Base-by-base conservation (phyloP, 2,888 invertebrate species). In the Eupithecia inturbata region DNA sequence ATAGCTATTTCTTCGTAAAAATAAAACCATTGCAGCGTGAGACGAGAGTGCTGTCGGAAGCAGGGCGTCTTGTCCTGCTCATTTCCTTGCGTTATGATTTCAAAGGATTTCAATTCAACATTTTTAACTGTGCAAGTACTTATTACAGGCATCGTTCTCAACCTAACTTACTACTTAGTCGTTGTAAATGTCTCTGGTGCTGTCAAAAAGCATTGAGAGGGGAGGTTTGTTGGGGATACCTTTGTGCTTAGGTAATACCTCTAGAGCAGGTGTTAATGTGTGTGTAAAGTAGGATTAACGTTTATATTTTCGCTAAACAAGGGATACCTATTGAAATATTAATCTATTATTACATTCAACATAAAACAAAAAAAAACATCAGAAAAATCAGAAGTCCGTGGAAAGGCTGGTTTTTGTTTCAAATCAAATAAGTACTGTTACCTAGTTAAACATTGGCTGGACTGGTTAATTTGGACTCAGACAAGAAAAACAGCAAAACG, bases 41-140 rank as follows among this genome's bases (percentile, higher is more conserved):
- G 19, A 60, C 28, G 0, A 28, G 26, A 49, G 28, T 62, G 64
- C 31, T 66, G 26, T 41, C 22, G 36, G 39, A 36, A 41, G 39
- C 39, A 66, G 26, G 3, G n/a, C 4, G 39, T 22, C 22, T 39
- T 26, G 22, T 64, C 22, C 66, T n/a, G 39, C 6, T 36, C 36
- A 36, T n/a, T 64, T n/a, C 22, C 12, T 36, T 64, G 36, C 66
- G 22, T 22, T n/a, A 22, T 66, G 66, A 36, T 63, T 33, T 63
- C 63, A 31, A 63, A 64, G 33, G 64, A n/a, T 64, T 64, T 64
- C 39, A 66, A 66, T 33, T 66, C 12, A 39, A 41, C 19, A 62
- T 19, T 66, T 63, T 36, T 0, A 41, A 36, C 66, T 39, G 64
- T n/a, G 63, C 36, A 64, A 10, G 63, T 36, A 19, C 31, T 3